phyloP scores from a whole-genome alignment of 2,797 vertebrate species.

The Poecilia gillii region DNA sequence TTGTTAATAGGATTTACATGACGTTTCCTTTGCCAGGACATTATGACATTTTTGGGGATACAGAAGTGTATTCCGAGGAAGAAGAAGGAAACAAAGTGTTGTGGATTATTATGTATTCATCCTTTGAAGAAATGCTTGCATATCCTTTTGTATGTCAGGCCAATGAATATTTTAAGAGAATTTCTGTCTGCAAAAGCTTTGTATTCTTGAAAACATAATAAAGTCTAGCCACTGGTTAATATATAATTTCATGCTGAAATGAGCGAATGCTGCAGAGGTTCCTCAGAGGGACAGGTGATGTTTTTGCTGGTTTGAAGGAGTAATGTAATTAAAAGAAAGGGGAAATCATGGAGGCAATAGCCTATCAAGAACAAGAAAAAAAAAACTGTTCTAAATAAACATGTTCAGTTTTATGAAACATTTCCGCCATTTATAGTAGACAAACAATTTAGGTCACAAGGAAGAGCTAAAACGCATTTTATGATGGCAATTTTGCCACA shows the following conservation, averaged over 20 bases:
- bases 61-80: constrained; percentile 31
- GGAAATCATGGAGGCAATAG: neutral
- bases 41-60: constrained; percentile 33
- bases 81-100: constrained; percentile 25
- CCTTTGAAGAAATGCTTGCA: constrained; percentile 40
- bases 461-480: neutral
- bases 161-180: constrained; percentile 13
- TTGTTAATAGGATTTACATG: constrained; percentile 70
- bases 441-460: neutral
- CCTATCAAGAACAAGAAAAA: neutral
- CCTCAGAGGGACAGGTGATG: constrained; percentile 23
- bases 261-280: constrained; percentile 25
- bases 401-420: neutral
- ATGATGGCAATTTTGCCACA: neutral
- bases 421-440: neutral
- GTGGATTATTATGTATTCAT: constrained; percentile 55
- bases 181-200: constrained; percentile 18
- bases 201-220: constrained; percentile 46
- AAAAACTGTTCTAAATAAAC: constrained; percentile 1
- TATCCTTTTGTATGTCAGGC: constrained; percentile 13
- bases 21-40: constrained; percentile 57
- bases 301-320: constrained; percentile 37
- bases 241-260: constrained; percentile 54
- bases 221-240: constrained; percentile 37
- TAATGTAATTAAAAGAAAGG: constrained; percentile 24